These are phyloP conservation scores for Diceros bicornis DNA, from an alignment of 2,797 vertebrate species.

Conservation along the genomic window DNA sequence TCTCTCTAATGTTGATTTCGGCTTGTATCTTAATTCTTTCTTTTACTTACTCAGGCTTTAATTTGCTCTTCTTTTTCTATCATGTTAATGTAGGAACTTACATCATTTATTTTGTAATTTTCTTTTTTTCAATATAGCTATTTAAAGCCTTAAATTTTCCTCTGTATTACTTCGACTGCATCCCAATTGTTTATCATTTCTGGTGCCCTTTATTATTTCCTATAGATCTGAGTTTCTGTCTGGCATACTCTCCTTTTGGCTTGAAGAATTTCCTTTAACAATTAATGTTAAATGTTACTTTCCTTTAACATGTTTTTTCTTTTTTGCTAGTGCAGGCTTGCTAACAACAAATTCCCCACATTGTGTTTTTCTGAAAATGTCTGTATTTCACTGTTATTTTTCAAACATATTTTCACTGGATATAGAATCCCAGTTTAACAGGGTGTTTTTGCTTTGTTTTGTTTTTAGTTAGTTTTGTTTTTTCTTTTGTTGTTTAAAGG, in stretches of 20 bases:
- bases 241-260: background rate
- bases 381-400: background rate
- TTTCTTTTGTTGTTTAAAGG: background rate
- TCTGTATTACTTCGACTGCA: background rate
- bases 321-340: background rate
- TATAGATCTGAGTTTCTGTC: background rate
- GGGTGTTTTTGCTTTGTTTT: background rate
- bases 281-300: background rate
- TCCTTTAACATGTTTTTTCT: background rate
- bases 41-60: background rate
- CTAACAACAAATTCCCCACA: background rate
- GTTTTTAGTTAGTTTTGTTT: background rate
- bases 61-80: background rate
- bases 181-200: background rate
- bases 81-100: background rate
- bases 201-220: background rate
- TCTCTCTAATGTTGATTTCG: background rate
- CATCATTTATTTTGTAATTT: background rate
- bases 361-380: background rate
- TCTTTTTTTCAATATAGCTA: background rate
- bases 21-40: background rate
- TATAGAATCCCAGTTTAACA: background rate
- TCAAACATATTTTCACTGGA: background rate
- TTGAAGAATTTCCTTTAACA: background rate
- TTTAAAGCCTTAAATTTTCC: background rate